These are phyloP conservation scores for Nipponacmea schrenckii DNA, from an alignment of 2,888 invertebrate species.

Conservation along the genomic window DNA sequence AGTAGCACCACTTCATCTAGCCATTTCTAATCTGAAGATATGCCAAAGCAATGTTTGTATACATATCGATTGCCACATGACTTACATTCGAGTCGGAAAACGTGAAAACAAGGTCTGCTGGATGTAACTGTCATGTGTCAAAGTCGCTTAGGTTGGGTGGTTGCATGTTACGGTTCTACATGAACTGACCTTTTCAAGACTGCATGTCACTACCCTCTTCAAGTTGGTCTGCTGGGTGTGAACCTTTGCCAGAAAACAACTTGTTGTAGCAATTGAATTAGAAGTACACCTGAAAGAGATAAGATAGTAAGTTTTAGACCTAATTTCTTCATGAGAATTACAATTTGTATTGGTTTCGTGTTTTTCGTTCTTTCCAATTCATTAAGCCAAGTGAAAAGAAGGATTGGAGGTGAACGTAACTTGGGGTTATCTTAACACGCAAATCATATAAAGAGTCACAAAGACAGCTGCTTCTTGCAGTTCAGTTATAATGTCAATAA, in stretches of 20 bases:
- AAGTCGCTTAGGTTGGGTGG: background rate
- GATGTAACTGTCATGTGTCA: conserved; percentile 8
- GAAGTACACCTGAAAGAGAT: background rate
- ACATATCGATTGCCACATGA: background rate
- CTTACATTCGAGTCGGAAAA: background rate
- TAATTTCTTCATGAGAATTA: no score
- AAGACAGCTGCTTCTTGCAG: no score
- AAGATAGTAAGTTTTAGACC: background rate
- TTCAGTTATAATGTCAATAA: no score
- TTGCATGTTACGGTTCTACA: background rate
- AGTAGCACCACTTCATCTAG: background rate
- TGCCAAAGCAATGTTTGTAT: conserved; percentile 6
- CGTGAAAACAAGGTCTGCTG: background rate
- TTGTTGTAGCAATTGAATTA: conserved; percentile 6
- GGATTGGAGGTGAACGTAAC: no score
- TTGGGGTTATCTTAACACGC: no score
- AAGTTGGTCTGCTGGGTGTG: background rate
- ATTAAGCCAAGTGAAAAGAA: no score
- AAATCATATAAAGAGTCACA: no score
- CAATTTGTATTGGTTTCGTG: no score
- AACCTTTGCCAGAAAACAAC: conserved; percentile 7
- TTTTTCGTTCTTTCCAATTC: no score
- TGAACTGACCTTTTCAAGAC: background rate
- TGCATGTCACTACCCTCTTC: background rate
- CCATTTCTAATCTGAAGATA: conserved; percentile 5